Base-by-base conservation (phyloP, 2,888 invertebrate species). In the Epiblema foenella region DNA sequence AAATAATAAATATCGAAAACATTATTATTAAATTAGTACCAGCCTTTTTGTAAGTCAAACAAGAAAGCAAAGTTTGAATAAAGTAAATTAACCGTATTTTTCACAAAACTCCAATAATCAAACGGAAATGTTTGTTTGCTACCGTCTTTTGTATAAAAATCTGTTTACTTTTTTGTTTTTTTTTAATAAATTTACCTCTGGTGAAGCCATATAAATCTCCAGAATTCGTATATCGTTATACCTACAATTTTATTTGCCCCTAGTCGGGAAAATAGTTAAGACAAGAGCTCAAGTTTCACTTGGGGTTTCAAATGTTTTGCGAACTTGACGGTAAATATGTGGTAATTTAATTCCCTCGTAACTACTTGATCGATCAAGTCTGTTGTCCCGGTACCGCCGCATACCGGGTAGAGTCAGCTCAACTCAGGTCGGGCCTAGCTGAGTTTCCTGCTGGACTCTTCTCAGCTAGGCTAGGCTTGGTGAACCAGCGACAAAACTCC, bases 311-410 rank as follows among this genome's bases (percentile, higher is more conserved):
- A 18, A 37, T 63, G 12, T 37, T 49, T 12, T 42, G 52, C n/a
- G 52, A 54, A 42, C 12, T 4, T n/a, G 20, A 54, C n/a, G 24
- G 12, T 56, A 65, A 54, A 42, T 54, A 42, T 42, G 11, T 2
- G 24, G 64, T 64, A 42, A 64, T 54, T 64, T 9, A n/a, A 64
- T 54, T 54, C 64, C 1, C 5, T 54, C 17, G n/a, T 20, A 24
- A 1, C 24, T 24, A n/a, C 39, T 64, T 39, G 9, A 39, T 37
- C 54, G n/a, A 24, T n/a, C 39, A 64, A 54, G 12, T 10, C 12
- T n/a, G n/a, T n/a, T n/a, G n/a, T n/a, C n/a, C n/a, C n/a, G n/a
- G n/a, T n/a, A n/a, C n/a, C n/a, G n/a, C n/a, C n/a, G n/a, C n/a
- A n/a, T n/a, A n/a, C n/a, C n/a, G n/a, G n/a, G n/a, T n/a, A n/a